Base-by-base conservation (phyloP, 2,888 invertebrate species). In the Neria commutata region DNA sequence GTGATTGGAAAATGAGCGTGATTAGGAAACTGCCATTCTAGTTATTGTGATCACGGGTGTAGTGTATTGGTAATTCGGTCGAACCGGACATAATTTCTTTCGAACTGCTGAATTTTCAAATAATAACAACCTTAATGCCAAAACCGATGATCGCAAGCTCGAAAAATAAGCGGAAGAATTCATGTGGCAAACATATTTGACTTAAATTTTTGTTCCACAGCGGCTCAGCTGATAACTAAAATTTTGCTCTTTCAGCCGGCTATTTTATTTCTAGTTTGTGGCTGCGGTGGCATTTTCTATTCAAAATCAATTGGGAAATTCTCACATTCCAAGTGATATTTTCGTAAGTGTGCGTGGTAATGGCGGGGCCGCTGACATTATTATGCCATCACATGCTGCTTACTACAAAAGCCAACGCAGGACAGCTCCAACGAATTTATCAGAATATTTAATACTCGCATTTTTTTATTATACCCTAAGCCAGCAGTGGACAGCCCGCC, bases 281-380 rank as follows among this genome's bases (percentile, higher is more conserved):
- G 37, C 4, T 37, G n/a, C 16, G 4, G 37, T 4, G n/a, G 6
- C 14, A n/a, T 11, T 37, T 29, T 29, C 6, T 29, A 11, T n/a
- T n/a, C 19, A 17, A n/a, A 46, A 46, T 46, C 23, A 17, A 21
- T 46, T 46, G 19, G 4, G 24, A 24, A 47, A 53, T 57, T 54
- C 54, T 45, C 29, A 34, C 58, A 58, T 54, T 50, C 54, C 50
- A 26, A 26, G 19, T n/a, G 54, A 24, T 58, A 54, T 58, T 54
- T 58, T 54, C 50, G 33, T 37, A 8, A 46, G 19, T 47, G 37
- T 19, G 21, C 26, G 37, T 37, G 57, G 52, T 26, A 49, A 54
- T n/a, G 23, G 24, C 50, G 54, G 45, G 33, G 49, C 54, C 49
- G 45, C 14, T 37, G 19, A 19, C 4, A 4, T 11, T n/a, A 4